phyloP scores from a whole-genome alignment of 2,888 invertebrate genomes.

The Brachynemurus nebulosus region DNA sequence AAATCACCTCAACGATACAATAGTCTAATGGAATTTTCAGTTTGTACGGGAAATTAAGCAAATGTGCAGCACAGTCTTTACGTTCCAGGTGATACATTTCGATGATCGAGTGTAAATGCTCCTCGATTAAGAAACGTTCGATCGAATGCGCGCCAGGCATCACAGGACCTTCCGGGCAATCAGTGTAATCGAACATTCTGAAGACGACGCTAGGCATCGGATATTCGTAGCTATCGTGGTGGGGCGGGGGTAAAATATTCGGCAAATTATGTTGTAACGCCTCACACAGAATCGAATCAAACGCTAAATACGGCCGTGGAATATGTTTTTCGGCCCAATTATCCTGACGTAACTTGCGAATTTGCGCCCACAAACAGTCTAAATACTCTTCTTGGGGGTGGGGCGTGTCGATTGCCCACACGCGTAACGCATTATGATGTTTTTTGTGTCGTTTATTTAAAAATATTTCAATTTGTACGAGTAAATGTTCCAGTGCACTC shows the following conservation, averaged over 20 bases:
- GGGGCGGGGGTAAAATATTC: constrained; percentile 80
- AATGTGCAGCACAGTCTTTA: constrained; percentile 87
- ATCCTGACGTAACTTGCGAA: constrained; percentile 78
- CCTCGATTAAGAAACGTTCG: constrained; percentile 94
- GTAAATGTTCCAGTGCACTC: constrained; percentile 75
- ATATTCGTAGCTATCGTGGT: constrained; percentile 78
- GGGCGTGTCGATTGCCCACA: constrained; percentile 88
- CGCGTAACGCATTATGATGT: constrained; percentile 83
- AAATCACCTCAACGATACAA: constrained; percentile 94
- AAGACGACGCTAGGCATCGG: constrained; percentile 93
- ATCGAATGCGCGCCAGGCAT: constrained; percentile 95
- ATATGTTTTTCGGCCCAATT: constrained; percentile 98
- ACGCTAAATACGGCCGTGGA: constrained; percentile 86
- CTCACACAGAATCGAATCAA: constrained; percentile 89
- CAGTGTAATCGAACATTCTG: constrained; percentile 96
- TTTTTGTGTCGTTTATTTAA: constrained; percentile 84
- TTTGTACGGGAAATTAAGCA: constrained; percentile 85
- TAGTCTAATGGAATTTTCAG: constrained; percentile 93
- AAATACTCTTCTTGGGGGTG: constrained; percentile 95
- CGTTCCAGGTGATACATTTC: constrained; percentile 77
- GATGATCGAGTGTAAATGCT: constrained; percentile 88
- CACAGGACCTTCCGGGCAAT: constrained; percentile 86
- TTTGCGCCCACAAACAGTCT: constrained; percentile 93
- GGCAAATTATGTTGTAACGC: constrained; percentile 93
- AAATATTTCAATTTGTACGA: constrained; percentile 84